Conservation (phyloP, 2,888 invertebrate species). For the Tiliacea citrago region DNA sequence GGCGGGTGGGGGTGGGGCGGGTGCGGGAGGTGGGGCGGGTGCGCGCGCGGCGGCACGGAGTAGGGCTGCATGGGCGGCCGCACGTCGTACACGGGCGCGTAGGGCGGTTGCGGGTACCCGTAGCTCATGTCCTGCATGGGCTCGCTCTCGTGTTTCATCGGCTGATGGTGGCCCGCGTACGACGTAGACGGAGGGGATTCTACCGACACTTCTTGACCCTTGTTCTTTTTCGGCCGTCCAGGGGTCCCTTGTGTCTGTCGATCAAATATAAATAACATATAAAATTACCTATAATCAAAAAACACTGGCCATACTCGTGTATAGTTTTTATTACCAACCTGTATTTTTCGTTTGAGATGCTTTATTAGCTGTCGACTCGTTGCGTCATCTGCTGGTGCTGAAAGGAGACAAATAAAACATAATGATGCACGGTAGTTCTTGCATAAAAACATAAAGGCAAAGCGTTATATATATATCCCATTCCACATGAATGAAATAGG, state of each 20-base stretch:
- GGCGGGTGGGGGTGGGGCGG: slow-evolving; percentile 43
- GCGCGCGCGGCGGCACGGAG: slow-evolving; percentile 75
- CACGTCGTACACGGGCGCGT: slow-evolving; percentile 74
- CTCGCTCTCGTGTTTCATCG: slow-evolving; percentile 83
- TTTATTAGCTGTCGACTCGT: slow-evolving; percentile 85
- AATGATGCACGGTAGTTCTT: neutral
- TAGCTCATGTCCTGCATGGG: slow-evolving; percentile 70
- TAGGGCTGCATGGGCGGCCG: slow-evolving; percentile 70
- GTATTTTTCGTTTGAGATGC: slow-evolving; percentile 87
- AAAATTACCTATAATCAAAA: neutral
- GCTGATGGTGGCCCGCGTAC: slow-evolving; percentile 75
- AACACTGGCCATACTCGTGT: neutral
- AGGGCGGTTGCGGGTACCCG: slow-evolving; percentile 78
- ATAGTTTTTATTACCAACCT: slow-evolving; percentile 72
- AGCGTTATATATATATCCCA: neutral
- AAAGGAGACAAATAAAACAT: slow-evolving; percentile 47
- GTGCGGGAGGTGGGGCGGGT: slow-evolving; percentile 66
- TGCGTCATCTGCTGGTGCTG: slow-evolving; percentile 80
- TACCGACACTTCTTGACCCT: slow-evolving; percentile 77
- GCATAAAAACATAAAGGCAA: neutral
- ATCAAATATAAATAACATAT: slow-evolving; percentile 22
- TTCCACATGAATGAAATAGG: neutral
- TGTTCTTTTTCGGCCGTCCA: slow-evolving; percentile 87
- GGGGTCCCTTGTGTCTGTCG: slow-evolving; percentile 83
- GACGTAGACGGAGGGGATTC: slow-evolving; percentile 86